Conservation (phyloP, 2,797 vertebrate species). For the Coluber constrictor region DNA sequence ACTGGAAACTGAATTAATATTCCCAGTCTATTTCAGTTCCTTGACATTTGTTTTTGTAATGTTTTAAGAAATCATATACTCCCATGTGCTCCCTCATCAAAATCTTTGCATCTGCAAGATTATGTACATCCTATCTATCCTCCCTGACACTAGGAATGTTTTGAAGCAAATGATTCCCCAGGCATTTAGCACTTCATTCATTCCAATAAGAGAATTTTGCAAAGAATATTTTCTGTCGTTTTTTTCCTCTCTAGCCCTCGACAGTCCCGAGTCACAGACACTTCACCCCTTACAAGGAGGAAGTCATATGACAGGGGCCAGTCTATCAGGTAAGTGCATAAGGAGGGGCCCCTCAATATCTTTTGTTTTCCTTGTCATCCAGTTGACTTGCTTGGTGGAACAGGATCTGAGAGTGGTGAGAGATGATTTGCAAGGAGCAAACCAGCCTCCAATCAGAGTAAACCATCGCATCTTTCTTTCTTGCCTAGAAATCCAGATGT, state of each 20-base stretch:
- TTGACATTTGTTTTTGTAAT: neutral
- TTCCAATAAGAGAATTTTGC: neutral
- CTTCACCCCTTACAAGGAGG: conserved; percentile 87
- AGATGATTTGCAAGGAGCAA: neutral
- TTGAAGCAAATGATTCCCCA: neutral
- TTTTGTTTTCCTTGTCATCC: neutral
- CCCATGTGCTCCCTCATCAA: neutral
- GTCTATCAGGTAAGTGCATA: conserved; percentile 77
- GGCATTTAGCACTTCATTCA: neutral
- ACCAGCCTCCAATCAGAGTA: neutral
- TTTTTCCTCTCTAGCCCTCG: conserved; percentile 79
- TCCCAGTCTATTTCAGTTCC: neutral
- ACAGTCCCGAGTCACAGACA: conserved; percentile 88
- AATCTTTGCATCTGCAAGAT: neutral
- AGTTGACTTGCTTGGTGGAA: neutral
- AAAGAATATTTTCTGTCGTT: neutral
- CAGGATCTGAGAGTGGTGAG: neutral
- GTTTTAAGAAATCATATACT: neutral
- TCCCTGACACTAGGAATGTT: neutral
- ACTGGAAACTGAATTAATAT: neutral
- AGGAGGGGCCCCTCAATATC: neutral
- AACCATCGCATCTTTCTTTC: conserved; percentile 23
- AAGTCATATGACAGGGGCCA: conserved; percentile 92
- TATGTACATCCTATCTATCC: neutral
- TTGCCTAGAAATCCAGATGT: conserved; percentile 80